Conservation (phyloP, 2,113 vertebrate genomes). For the Proterorhinus semilunaris region DNA sequence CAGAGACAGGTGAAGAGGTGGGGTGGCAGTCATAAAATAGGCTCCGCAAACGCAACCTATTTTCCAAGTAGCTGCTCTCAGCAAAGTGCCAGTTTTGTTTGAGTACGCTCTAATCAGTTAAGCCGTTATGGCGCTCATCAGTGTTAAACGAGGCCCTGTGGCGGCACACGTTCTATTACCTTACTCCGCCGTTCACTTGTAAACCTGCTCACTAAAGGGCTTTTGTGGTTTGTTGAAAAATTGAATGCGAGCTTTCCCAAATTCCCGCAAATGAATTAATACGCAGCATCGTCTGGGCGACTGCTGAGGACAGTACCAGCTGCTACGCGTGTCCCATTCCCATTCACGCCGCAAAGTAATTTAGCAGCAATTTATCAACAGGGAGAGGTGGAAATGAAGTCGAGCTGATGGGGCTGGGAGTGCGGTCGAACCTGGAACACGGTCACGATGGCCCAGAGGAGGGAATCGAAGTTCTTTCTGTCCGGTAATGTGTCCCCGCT, state of each 20-base stretch:
- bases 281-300: slow-evolving; percentile 5
- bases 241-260: slow-evolving; percentile 14
- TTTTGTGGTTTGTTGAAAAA: slow-evolving; percentile 34
- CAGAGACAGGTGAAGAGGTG: slow-evolving; percentile 20
- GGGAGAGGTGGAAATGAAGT: slow-evolving; percentile 22
- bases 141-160: slow-evolving; percentile 49
- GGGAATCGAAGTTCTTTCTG: slow-evolving; percentile 95
- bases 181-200: slow-evolving; percentile 20
- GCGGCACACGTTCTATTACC: slow-evolving; percentile 38
- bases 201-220: slow-evolving; percentile 36
- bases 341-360: slow-evolving; percentile 13
- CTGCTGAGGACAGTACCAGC: slow-evolving; percentile 30
- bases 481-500: slow-evolving; percentile 92
- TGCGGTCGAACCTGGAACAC: slow-evolving; percentile 89
- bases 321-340: slow-evolving; percentile 15
- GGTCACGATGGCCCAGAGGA: slow-evolving; percentile 97
- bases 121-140: slow-evolving; percentile 53
- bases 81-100: slow-evolving; percentile 13
- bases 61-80: slow-evolving; percentile 7
- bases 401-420: not conserved
- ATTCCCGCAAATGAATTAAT: slow-evolving; percentile 53
- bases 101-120: slow-evolving; percentile 34
- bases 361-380: not conserved
- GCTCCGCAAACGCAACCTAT: not conserved
- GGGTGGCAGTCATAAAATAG: not conserved